These are phyloP conservation scores for Chaetodon trifascialis DNA, from an alignment of 2,113 vertebrate genomes.

Conservation along the genomic window DNA sequence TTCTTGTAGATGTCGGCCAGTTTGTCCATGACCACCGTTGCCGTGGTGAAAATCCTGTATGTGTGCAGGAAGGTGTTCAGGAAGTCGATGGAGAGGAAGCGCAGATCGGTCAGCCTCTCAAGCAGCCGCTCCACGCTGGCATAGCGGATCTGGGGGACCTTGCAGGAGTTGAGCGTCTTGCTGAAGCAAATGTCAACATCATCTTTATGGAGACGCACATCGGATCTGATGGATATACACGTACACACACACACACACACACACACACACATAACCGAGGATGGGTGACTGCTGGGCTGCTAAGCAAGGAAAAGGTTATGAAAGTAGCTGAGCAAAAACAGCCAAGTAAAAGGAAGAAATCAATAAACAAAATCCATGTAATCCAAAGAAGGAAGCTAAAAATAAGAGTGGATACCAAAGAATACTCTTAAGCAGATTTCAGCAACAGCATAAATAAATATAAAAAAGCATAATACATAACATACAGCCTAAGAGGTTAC, in stretches of 20 bases:
- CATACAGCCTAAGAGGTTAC: constrained; percentile 7
- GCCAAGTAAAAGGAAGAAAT: constrained; percentile 48
- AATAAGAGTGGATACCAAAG: constrained; percentile 40
- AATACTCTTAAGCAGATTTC: constrained; percentile 15
- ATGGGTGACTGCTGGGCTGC: constrained; percentile 74
- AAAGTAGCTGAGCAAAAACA: constrained; percentile 53
- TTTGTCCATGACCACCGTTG: constrained; percentile 93
- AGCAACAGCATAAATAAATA: constrained; percentile 38
- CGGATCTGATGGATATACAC: constrained; percentile 88
- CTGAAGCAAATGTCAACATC: constrained; percentile 99
- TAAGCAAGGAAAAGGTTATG: constrained; percentile 54
- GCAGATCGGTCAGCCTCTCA: constrained; percentile 95
- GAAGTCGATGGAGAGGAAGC: constrained; percentile 99
- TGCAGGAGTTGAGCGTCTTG: constrained; percentile 99
- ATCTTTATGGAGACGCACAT: constrained; percentile 96
- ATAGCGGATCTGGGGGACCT: constrained; percentile 98
- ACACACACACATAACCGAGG: constrained; percentile 73
- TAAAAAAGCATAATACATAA: constrained; percentile 48
- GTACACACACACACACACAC: constrained; percentile 67
- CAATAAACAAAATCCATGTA: constrained; percentile 3
- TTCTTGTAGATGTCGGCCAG: constrained; percentile 96
- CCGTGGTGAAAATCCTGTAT: constrained; percentile 96
- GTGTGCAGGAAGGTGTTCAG: constrained; percentile 99
- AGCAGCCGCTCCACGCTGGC: constrained; percentile 96
- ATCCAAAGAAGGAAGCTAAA: constrained; percentile 48